A percentile compares a stretch with the other conserved stretches of the same genome.
Conservation (phyloP, 2,888 invertebrate species). For the Pimpla rufipes region DNA sequence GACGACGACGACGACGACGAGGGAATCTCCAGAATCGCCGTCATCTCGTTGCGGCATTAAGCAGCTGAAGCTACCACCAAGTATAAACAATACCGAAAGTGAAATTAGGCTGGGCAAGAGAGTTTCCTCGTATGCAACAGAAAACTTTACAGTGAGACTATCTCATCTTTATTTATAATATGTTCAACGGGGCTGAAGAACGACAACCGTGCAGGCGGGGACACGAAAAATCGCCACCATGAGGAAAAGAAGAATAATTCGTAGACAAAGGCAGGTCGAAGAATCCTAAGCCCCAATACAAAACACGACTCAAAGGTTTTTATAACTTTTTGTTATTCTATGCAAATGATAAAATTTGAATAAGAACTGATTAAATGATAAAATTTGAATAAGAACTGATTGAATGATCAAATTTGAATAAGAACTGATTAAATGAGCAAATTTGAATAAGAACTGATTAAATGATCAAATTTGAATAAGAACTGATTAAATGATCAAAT, state of each 20-base stretch:
- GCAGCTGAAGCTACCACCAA: not conserved
- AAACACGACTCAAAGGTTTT: conserved; percentile 9
- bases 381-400: not conserved
- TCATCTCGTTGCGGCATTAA: not conserved
- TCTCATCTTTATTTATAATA: conserved; percentile 16
- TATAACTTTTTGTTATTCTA: not conserved
- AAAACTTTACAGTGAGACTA: not conserved
- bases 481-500: not conserved
- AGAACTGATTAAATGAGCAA: not conserved
- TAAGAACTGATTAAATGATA: not conserved
- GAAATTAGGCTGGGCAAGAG: not conserved
- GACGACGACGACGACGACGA: not conserved
- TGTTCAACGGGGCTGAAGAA: conserved; percentile 19
- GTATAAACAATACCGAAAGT: not conserved
- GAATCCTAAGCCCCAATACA: not conserved
- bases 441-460: no score
- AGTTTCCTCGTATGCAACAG: conserved; percentile 17
- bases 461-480: not conserved
- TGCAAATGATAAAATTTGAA: not conserved
- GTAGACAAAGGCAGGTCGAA: conserved; percentile 36
- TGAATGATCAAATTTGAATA: not conserved
- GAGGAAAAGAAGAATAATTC: conserved; percentile 58
- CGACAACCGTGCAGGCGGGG: conserved; percentile 6
- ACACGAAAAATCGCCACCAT: conserved; percentile 40
- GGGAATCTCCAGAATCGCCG: not conserved